These are phyloP conservation scores for Teleiodes luculella DNA, from an alignment of 2,888 invertebrate genomes.

Conservation along the genomic window DNA sequence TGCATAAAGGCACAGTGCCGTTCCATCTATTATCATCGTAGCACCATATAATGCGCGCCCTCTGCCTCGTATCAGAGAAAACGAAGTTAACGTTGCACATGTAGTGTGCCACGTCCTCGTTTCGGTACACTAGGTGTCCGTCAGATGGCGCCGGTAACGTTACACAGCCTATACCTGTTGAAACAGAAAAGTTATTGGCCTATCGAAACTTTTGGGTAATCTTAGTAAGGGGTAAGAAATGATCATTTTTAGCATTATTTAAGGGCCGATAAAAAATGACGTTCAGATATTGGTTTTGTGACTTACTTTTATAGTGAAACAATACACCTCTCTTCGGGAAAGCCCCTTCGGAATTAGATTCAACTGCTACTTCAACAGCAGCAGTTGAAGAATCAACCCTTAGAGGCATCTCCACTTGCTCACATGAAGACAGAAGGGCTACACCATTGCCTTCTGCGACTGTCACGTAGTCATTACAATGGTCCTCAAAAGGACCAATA, in stretches of 20 bases:
- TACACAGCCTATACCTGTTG: slow-evolving; percentile 83
- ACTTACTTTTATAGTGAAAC: slow-evolving; percentile 81
- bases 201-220: too few species aligned
- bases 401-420: slow-evolving; percentile 73
- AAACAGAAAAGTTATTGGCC: not conserved
- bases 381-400: slow-evolving; percentile 69
- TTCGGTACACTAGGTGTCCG: slow-evolving; percentile 83
- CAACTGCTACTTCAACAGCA: slow-evolving; percentile 65
- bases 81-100: slow-evolving; percentile 83
- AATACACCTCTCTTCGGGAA: slow-evolving; percentile 82
- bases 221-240: too few species aligned
- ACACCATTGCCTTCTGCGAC: slow-evolving; percentile 71
- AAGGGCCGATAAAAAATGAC: too few species aligned
- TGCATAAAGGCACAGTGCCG: slow-evolving; percentile 79
- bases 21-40: slow-evolving; percentile 83
- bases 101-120: slow-evolving; percentile 81
- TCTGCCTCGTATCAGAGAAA: slow-evolving; percentile 83
- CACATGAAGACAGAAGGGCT: slow-evolving; percentile 71
- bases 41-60: slow-evolving; percentile 81
- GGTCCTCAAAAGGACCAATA: slow-evolving; percentile 67
- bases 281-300: too few species aligned
- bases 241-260: too few species aligned
- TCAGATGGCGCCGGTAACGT: slow-evolving; percentile 81
- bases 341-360: slow-evolving; percentile 68
- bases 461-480: slow-evolving; percentile 74